Percentiles rank a stretch among this genome's conserved stretches.
These are phyloP conservation scores for Nemurella pictetii DNA, from an alignment of 2,888 invertebrate genomes.

Conservation along the genomic window DNA sequence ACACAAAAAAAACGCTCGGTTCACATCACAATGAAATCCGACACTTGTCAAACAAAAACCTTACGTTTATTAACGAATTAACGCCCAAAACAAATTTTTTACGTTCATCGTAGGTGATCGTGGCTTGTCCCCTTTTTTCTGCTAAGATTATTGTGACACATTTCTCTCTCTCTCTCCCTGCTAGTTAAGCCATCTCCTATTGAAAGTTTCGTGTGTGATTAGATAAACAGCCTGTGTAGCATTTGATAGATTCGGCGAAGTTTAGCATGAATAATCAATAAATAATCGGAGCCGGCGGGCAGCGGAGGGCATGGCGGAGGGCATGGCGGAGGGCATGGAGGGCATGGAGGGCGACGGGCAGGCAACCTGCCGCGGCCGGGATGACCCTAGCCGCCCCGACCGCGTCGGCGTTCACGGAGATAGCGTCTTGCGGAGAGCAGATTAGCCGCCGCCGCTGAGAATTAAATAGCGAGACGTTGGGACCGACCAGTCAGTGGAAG, in stretches of 20 bases:
- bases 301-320: background rate
- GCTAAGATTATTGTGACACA: no score
- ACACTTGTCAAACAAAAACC: background rate
- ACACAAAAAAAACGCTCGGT: background rate
- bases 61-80: background rate
- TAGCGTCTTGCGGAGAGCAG: background rate
- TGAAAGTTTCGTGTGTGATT: background rate
- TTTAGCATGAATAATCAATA: background rate
- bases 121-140: no score
- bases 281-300: background rate
- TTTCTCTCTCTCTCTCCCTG: no score
- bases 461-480: background rate
- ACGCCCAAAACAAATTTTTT: no score
- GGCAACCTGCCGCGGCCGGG: background rate
- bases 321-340: background rate
- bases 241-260: background rate
- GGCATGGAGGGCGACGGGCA: no score
- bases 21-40: background rate
- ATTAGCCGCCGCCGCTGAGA: background rate
- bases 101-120: no score
- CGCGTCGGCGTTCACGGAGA: background rate
- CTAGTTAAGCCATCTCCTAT: no score
- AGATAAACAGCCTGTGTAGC: background rate
- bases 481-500: background rate
- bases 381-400: background rate